Evolutionary conservation across 2,888 invertebrate genomes (phyloP).

Genomic region (Aspidapion aeneum): DNA sequence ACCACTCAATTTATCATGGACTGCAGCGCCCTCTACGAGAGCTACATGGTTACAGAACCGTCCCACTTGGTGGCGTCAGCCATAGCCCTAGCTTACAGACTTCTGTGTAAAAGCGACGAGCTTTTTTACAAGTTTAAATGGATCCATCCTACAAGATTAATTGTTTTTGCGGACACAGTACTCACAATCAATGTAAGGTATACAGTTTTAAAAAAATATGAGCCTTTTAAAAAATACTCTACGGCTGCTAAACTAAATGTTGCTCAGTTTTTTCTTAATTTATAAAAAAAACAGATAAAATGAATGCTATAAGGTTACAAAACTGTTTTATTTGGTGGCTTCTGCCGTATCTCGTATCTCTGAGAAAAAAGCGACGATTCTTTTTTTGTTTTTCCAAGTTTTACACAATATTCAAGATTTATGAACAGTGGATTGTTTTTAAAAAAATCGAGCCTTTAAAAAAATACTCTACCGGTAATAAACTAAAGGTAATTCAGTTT

Average conservation of each 20-base stretch:
- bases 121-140: constrained; percentile 1
- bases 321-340: too few relatives aligned
- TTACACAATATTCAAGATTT: too few relatives aligned
- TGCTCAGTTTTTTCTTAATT: constrained; percentile 6
- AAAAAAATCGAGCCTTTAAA: too few relatives aligned
- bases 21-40: constrained; percentile 11
- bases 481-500: too few relatives aligned
- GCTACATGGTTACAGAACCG: constrained; percentile 1
- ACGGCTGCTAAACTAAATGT: constrained; percentile 8
- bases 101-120: neutral
- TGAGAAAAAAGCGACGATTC: too few relatives aligned
- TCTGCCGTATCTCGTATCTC: too few relatives aligned
- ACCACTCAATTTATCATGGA: constrained; percentile 11
- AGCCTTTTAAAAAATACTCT: constrained; percentile 9
- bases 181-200: neutral
- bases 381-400: too few relatives aligned
- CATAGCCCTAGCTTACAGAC: constrained; percentile 5
- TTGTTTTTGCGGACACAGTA: constrained; percentile 2
- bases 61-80: constrained; percentile 8
- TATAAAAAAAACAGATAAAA: too few relatives aligned
- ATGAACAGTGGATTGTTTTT: too few relatives aligned
- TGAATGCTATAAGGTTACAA: too few relatives aligned
- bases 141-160: constrained; percentile 5
- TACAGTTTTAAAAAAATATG: constrained; percentile 4
- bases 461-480: too few relatives aligned